phyloP scores from a whole-genome alignment of 2,888 invertebrate genomes.

The Ecdyonurus torrentis region DNA sequence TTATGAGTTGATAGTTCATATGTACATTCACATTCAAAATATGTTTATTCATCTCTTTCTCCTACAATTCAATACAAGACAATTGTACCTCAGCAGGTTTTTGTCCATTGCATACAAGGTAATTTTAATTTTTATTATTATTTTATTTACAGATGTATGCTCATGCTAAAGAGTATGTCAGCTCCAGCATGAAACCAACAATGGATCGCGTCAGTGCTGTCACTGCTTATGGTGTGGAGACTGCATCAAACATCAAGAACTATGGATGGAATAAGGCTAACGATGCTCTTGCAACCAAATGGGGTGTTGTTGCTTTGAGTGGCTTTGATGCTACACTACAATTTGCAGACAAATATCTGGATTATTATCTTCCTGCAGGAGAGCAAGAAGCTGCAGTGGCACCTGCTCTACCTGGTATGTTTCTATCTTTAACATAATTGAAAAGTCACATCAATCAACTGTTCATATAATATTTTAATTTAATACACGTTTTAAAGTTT shows the following conservation, averaged over 20 bases:
- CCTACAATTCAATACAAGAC: no score
- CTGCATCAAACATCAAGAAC: conserved; percentile 31
- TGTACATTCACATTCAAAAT: no score
- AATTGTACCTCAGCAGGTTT: no score
- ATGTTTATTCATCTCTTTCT: no score
- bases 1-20: no score
- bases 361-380: conserved; percentile 51
- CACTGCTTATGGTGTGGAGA: conserved; percentile 33
- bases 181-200: conserved; percentile 20
- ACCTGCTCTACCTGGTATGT: no score
- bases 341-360: conserved; percentile 51
- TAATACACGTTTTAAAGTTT: no score
- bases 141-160: conserved; percentile 20
- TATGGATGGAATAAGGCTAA: conserved; percentile 53
- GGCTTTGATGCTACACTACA: conserved; percentile 49
- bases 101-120: not conserved
- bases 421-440: no score
- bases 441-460: no score
- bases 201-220: conserved; percentile 30
- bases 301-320: conserved; percentile 46
- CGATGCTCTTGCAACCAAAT: conserved; percentile 46
- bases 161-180: conserved; percentile 20
- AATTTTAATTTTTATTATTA: not conserved
- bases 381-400: conserved; percentile 35
- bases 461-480: no score